Evolutionary conservation across 2,888 invertebrate species (phyloP).

Genomic region (Tetragonisca angustula): DNA sequence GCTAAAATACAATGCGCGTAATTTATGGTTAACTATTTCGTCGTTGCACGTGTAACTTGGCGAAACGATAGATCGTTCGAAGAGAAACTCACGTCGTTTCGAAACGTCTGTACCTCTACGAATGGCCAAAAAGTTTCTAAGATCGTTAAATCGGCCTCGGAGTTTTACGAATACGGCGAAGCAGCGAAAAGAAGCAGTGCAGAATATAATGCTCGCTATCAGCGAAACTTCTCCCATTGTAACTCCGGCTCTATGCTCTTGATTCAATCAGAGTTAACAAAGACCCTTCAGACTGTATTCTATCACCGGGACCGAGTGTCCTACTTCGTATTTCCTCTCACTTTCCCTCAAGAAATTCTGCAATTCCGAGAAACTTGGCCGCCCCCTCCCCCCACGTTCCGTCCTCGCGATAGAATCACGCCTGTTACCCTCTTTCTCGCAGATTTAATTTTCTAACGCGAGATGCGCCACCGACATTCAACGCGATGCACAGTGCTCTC

Average conservation of each 20-base stretch:
- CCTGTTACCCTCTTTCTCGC: neutral
- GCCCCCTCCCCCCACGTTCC: too few relatives aligned
- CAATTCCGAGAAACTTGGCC: conserved; percentile 1
- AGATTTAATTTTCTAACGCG: conserved; percentile 23
- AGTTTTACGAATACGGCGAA: neutral
- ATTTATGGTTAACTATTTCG: too few relatives aligned
- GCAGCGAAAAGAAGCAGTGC: neutral
- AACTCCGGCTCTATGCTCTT: neutral
- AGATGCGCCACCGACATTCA: conserved; percentile 4
- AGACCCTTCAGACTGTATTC: neutral
- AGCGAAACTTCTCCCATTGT: conserved; percentile 1
- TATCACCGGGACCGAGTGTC: neutral
- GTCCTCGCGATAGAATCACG: neutral
- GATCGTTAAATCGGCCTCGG: neutral
- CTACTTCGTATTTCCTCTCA: neutral
- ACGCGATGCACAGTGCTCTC: neutral
- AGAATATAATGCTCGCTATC: neutral
- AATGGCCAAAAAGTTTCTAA: neutral
- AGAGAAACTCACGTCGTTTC: too few relatives aligned
- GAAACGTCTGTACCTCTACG: too few relatives aligned
- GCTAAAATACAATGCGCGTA: too few relatives aligned
- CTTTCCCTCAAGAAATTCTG: conserved; percentile 2
- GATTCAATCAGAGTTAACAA: conserved; percentile 11
- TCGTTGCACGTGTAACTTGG: too few relatives aligned
- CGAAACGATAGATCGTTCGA: too few relatives aligned